Base-by-base conservation (phyloP, 1,140 invertebrate species). In the Caenorhabditis tropicalis region DNA sequence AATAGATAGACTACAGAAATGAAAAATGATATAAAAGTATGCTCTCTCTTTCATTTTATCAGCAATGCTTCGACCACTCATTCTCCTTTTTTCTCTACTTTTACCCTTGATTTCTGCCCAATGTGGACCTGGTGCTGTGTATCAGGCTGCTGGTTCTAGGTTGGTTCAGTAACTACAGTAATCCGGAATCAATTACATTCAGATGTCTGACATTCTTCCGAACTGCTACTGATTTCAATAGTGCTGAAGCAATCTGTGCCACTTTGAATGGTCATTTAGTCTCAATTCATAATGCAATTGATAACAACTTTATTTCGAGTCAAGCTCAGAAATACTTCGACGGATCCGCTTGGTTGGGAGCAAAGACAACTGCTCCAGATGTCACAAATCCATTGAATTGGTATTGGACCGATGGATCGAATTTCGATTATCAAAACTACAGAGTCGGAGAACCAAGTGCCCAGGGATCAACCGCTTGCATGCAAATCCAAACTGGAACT, bases 41-140 rank as follows among this genome's bases (percentile, higher is more conserved):
- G 65, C n/a, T 74, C 65, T 74, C 65, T 43, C n/a, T n/a, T n/a
- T n/a, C n/a, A n/a, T n/a, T n/a, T 74, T 74, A 74, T 74, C 65
- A 74, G 36, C 36, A 33, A 74, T 74, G 65, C 43, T 43, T 39
- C 65, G 43, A 74, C 65, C 36, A 43, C 24, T 36, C 24, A 12
- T 58, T 12, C 31, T 70, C 19, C n/a, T 74, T 74, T 27, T 31
- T 31, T 15, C 29, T 0, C 9, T 65, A 36, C 36, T 74, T 39
- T 19, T 74, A 43, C 65, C 65, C 24, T 74, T 74, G 36, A 24
- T 74, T 74, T 74, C 65, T 74, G 65, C 65, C 19, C 65, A 74
- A 74, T 74, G 65, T 74, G 65, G 65, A 74, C 65, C 65, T n/a
- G 65, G 65, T 24, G 65, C 65, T 21, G 36, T 74, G 10, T 74